Evolutionary conservation across 2,888 invertebrate species (phyloP).

Genomic region (Hemistola chrysoprasaria): DNA sequence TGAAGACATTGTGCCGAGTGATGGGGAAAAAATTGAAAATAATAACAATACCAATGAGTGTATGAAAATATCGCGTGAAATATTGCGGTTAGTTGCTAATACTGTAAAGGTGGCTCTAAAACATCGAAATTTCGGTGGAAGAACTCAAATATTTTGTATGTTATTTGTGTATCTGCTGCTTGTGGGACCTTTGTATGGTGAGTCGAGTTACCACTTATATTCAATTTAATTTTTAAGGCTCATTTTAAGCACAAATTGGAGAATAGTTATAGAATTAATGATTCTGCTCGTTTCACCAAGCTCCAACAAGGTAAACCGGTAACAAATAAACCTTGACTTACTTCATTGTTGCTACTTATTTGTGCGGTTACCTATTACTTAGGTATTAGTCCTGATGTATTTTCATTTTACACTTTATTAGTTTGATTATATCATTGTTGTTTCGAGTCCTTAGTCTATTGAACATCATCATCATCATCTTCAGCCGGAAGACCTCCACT

Average conservation of each 20-base stretch:
- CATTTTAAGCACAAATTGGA: too few species aligned
- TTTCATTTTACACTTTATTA: too few species aligned
- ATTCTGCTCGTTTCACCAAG: constrained; percentile 4
- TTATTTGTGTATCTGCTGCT: constrained; percentile 65
- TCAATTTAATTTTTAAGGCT: too few species aligned
- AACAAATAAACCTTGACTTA: constrained; percentile 43
- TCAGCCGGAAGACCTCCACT: too few species aligned
- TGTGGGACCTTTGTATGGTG: constrained; percentile 77
- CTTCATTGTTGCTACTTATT: constrained; percentile 25
- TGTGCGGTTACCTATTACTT: too few species aligned
- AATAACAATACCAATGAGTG: constrained; percentile 31
- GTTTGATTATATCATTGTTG: too few species aligned
- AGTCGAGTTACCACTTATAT: constrained; percentile 37
- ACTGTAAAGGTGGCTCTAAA: constrained; percentile 66
- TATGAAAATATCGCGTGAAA: constrained; percentile 45
- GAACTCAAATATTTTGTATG: constrained; percentile 64
- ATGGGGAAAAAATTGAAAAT: constrained; percentile 25
- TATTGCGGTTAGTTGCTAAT: constrained; percentile 59
- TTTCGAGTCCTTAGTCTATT: too few species aligned
- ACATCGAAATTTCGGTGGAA: constrained; percentile 54
- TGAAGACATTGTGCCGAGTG: constrained; percentile 53
- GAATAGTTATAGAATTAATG: neutral
- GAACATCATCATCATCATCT: too few species aligned
- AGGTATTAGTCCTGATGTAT: too few species aligned
- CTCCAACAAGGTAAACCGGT: constrained; percentile 30